These are phyloP conservation scores for Gobius niger DNA, from an alignment of 2,113 vertebrate species.

Conservation along the genomic window DNA sequence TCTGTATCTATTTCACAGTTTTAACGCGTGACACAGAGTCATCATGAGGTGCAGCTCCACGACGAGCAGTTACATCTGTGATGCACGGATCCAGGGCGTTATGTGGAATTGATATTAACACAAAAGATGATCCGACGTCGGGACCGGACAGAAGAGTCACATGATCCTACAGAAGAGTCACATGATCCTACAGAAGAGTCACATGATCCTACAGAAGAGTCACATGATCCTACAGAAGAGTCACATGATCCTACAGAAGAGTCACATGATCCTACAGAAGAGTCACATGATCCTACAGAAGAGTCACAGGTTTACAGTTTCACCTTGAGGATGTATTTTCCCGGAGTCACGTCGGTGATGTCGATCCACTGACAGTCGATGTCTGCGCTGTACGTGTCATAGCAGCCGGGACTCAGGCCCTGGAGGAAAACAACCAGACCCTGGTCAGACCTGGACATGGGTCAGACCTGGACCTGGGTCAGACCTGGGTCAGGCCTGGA, in stretches of 20 bases:
- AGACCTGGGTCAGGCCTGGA: background rate
- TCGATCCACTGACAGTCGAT: slow-evolving; percentile 52
- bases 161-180: background rate
- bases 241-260: no score
- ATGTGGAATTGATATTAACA: no score
- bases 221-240: background rate
- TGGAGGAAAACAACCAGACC: slow-evolving; percentile 27
- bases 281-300: background rate
- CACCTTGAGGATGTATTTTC: slow-evolving; percentile 78
- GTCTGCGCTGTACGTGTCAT: slow-evolving; percentile 79
- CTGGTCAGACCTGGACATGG: background rate
- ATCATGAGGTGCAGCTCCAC: no score
- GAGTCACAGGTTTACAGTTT: background rate
- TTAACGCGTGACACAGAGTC: no score
- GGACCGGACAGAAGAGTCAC: no score
- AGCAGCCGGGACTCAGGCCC: slow-evolving; percentile 80
- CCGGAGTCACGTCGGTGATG: slow-evolving; percentile 75
- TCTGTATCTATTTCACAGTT: no score
- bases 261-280: no score
- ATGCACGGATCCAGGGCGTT: no score
- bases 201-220: background rate
- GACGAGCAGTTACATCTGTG: no score
- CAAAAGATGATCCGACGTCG: no score
- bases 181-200: no score
- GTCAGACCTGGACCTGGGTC: background rate